Conservation (phyloP, 2,888 invertebrate species). For the Leptinotarsa juncta region DNA sequence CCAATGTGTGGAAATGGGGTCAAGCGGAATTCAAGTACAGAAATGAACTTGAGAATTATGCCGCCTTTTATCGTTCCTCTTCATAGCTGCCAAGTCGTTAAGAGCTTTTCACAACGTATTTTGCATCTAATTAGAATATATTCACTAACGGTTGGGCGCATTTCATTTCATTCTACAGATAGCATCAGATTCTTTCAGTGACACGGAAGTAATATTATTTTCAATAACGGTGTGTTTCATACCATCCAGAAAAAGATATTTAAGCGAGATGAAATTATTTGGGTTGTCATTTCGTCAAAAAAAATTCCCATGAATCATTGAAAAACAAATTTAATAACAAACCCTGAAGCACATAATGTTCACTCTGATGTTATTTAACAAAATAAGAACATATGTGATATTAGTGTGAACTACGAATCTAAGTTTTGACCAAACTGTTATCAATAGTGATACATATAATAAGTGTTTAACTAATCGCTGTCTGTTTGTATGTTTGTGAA, state of each 20-base stretch:
- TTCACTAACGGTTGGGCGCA: background rate
- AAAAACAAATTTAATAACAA: too few species aligned
- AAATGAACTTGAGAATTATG: constrained; percentile 1
- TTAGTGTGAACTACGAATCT: too few species aligned
- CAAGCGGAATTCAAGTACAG: constrained; percentile 2
- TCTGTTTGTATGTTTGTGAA: too few species aligned
- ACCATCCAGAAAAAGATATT: background rate
- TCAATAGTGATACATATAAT: too few species aligned
- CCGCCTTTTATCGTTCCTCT: constrained; percentile 10
- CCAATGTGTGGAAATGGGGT: constrained; percentile 1
- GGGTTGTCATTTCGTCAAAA: too few species aligned
- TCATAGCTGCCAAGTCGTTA: constrained; percentile 9
- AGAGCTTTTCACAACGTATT: background rate
- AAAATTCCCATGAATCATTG: too few species aligned
- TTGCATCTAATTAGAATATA: constrained; percentile 8
- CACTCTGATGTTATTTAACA: too few species aligned
- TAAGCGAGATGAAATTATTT: background rate
- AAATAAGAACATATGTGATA: too few species aligned
- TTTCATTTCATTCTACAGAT: background rate
- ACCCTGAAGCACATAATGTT: too few species aligned
- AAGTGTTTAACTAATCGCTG: too few species aligned
- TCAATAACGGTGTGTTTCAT: background rate
- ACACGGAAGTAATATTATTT: background rate
- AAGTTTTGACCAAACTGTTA: too few species aligned
- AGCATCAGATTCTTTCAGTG: background rate